These are phyloP conservation scores for Eudemis profundana DNA, from an alignment of 2,888 invertebrate species.

Conservation along the genomic window DNA sequence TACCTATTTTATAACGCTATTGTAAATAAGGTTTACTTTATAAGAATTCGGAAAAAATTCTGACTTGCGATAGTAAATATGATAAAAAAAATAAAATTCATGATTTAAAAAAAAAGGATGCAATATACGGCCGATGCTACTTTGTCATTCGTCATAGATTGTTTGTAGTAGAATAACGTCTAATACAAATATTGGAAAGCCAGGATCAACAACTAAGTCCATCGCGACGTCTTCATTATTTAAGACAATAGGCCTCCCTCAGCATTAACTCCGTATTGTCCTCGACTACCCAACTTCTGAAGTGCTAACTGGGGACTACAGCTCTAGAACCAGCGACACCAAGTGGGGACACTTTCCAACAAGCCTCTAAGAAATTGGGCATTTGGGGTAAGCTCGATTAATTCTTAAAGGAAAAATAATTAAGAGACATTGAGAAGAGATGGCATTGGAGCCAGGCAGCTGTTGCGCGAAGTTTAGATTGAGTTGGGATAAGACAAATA, in stretches of 20 bases:
- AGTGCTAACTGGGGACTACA: neutral
- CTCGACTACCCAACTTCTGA: conserved; percentile 27
- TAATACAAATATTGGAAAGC: conserved; percentile 26
- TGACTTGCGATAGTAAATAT: too few relatives aligned
- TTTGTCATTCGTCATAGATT: too few relatives aligned
- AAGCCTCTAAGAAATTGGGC: neutral
- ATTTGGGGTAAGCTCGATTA: conserved; percentile 30
- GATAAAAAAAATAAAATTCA: too few relatives aligned
- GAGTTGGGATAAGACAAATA: conserved; percentile 23
- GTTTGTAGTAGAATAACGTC: conserved; percentile 3
- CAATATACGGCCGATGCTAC: too few relatives aligned
- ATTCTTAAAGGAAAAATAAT: conserved; percentile 45
- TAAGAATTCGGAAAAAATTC: too few relatives aligned
- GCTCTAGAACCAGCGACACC: conserved; percentile 4
- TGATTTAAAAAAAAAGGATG: too few relatives aligned
- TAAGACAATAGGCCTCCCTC: conserved; percentile 33
- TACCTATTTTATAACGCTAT: too few relatives aligned
- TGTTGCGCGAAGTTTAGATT: conserved; percentile 35
- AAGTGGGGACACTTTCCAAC: conserved; percentile 1
- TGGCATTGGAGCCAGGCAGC: conserved; percentile 16
- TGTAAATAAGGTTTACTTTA: too few relatives aligned
- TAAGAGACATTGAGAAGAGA: conserved; percentile 40
- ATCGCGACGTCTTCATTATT: conserved; percentile 26
- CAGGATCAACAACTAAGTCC: conserved; percentile 35
- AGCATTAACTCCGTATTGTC: conserved; percentile 34